Evolutionary conservation across 2,113 vertebrate genomes (phyloP).

Genomic region (Argyrosomus japonicus): DNA sequence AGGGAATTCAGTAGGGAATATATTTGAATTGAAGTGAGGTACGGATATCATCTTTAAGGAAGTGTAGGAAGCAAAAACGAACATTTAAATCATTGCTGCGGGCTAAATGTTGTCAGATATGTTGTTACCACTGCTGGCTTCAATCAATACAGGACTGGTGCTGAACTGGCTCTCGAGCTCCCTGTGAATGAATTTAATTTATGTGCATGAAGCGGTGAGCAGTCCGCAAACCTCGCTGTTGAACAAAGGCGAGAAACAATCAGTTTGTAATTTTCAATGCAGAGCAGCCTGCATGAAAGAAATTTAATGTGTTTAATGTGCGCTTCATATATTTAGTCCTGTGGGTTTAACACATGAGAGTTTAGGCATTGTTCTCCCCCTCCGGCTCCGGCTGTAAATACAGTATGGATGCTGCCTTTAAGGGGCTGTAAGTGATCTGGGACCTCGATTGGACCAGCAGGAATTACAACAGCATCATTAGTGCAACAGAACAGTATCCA

Average conservation of each 20-base stretch:
- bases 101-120: neutral
- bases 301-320: slow-evolving; percentile 32
- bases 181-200: neutral
- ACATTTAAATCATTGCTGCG: neutral
- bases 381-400: slow-evolving; percentile 32
- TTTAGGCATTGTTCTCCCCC: neutral
- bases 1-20: neutral
- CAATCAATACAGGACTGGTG: neutral
- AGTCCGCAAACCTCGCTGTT: neutral
- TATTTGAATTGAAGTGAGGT: neutral
- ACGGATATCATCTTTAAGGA: neutral
- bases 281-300: slow-evolving; percentile 32
- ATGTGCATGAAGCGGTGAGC: slow-evolving; percentile 6
- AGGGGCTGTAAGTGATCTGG: slow-evolving; percentile 7
- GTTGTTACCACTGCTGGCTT: neutral
- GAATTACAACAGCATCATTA: slow-evolving; percentile 32
- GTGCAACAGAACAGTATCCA: neutral
- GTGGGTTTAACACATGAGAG: no score
- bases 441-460: slow-evolving; percentile 16
- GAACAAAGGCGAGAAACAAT: neutral
- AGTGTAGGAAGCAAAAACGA: neutral
- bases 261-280: slow-evolving; percentile 19
- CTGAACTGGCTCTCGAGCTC: neutral
- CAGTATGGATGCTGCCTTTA: neutral
- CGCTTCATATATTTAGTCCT: neutral